phyloP scores from a whole-genome alignment of 2,888 invertebrate genomes.

The Octonoba sinensis region DNA sequence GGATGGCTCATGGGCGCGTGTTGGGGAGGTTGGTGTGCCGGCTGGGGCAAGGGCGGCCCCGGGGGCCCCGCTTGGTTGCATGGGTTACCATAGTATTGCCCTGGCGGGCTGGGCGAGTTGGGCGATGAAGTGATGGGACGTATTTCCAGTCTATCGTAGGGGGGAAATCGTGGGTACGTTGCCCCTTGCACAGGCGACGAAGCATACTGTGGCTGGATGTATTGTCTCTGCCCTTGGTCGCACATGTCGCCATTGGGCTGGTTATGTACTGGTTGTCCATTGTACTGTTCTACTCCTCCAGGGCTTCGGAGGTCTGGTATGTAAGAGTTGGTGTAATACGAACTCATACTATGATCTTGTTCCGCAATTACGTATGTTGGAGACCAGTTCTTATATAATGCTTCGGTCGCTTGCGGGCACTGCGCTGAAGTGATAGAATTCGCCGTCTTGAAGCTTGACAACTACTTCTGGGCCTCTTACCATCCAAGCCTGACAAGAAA shows the following conservation, averaged over 20 bases:
- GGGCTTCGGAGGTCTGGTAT: constrained; percentile 91
- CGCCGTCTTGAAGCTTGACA: constrained; percentile 58
- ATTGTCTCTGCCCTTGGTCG: constrained; percentile 75
- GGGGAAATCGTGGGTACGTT: constrained; percentile 93
- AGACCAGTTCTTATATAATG: constrained; percentile 64
- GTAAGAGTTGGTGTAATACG: constrained; percentile 94
- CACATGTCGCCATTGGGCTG: constrained; percentile 73
- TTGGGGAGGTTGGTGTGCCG: constrained; percentile 58
- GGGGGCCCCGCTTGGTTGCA: constrained; percentile 63
- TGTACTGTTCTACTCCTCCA: constrained; percentile 83
- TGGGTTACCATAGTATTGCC: constrained; percentile 64
- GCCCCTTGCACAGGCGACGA: constrained; percentile 75
- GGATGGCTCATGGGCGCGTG: constrained; percentile 62
- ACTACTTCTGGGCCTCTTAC: constrained; percentile 37
- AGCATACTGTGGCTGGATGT: constrained; percentile 73
- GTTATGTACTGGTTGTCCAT: constrained; percentile 83
- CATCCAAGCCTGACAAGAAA: constrained; percentile 54
- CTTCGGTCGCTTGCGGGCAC: constrained; percentile 63
- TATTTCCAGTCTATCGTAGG: constrained; percentile 89
- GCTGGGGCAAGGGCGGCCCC: constrained; percentile 51
- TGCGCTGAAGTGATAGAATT: constrained; percentile 61
- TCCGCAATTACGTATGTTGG: constrained; percentile 63
- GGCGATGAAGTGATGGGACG: constrained; percentile 74
- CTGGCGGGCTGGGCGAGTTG: constrained; percentile 73
- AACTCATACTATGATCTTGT: constrained; percentile 78